These are phyloP conservation scores for Montipora capitata DNA, from an alignment of 92 coral and sea anemone species.

Conservation along the genomic window DNA sequence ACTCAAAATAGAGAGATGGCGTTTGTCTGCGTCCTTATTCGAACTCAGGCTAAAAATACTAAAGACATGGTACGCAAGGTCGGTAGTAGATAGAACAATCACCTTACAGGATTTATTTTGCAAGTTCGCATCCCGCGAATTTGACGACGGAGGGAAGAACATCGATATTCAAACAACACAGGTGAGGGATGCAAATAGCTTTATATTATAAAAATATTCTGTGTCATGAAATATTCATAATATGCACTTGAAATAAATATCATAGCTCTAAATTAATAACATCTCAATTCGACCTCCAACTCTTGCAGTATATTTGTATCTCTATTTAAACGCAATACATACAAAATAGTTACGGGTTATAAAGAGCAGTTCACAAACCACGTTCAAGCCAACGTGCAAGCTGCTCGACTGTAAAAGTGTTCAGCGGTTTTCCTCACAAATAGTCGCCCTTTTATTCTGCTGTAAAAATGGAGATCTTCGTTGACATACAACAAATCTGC, in stretches of 20 bases:
- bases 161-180: too few relatives aligned
- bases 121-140: too few relatives aligned
- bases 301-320: not conserved
- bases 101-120: too few relatives aligned
- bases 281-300: not conserved
- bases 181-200: too few relatives aligned
- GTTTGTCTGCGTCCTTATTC: too few relatives aligned
- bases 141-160: too few relatives aligned
- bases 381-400: not conserved
- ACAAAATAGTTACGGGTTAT: not conserved
- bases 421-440: not conserved
- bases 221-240: not conserved
- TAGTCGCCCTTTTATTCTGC: not conserved
- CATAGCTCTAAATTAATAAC: not conserved
- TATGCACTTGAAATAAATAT: not conserved
- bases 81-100: too few relatives aligned
- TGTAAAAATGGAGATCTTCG: slow-evolving; percentile 46
- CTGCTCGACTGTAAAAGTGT: not conserved
- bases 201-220: not conserved
- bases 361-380: not conserved
- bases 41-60: too few relatives aligned
- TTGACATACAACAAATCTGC: slow-evolving; percentile 40
- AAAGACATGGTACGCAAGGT: too few relatives aligned
- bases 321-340: not conserved
- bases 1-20: too few relatives aligned